Evolutionary conservation across 2,888 invertebrate genomes (phyloP), one percentile per base, ranked within the genome.

Genomic region (Drosophila pseudotalamancana): DNA sequence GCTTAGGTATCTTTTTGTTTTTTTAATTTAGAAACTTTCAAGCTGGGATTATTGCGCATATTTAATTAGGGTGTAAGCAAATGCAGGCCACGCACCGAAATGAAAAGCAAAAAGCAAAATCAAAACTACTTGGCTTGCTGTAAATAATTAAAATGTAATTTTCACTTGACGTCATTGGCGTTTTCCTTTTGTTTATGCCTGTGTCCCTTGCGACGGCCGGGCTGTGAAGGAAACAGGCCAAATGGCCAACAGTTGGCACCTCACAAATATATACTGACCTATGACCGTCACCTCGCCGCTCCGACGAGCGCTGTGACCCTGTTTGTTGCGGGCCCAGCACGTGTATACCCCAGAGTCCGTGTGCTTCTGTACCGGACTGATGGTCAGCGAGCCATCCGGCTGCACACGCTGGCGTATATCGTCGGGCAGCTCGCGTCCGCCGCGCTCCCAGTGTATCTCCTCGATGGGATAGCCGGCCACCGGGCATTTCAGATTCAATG

Each of bases 381-480:
- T 95, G 72, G 94, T 93, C 76, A 97, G 92, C 0, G 95, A 95
- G 23, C 96, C 96, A 87, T 96, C 95, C 6, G 93, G 90, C 60
- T 94, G 93, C 27, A 95, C 95, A 87, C 95, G 95, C 88, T 96
- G 96, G 6, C 96, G 93, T 81, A 96, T 93, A 90, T 95, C 96
- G 84, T 95, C 95, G n/a, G 96, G 96, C 60, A 96, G 91, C 87
- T 95, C 94, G 34, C 94, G 92, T 16, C 95, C 95, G 48, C 94
- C 93, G 82, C 95, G 93, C 89, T 95, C 95, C 96, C 96, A 96
- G 66, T 94, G 94, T 84, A 96, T 95, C 86, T 95, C 94, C 85
- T 95, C 95, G 70, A 96, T 95, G 19, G 96, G 96, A 91, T 95
- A 96, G 18, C 96, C 96, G 16, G 96, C 95, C 23, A 96, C 96